These are phyloP conservation scores for Brenthis hecate DNA, from an alignment of 2,888 invertebrate species.

Conservation along the genomic window DNA sequence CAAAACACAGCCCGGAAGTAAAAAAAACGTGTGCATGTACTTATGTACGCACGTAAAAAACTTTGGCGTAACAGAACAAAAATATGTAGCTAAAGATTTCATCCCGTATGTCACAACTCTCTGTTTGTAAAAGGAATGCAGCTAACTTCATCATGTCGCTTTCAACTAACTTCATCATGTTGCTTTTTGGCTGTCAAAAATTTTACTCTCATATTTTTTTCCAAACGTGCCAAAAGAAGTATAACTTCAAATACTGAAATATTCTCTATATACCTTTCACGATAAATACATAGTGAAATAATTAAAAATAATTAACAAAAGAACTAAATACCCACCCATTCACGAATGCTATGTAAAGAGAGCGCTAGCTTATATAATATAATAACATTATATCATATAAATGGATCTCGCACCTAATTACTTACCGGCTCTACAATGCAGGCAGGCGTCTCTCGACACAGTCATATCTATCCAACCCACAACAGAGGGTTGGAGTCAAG, in stretches of 20 bases:
- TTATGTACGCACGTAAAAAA: too few species aligned
- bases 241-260: neutral
- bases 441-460: constrained; percentile 55
- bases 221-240: too few species aligned
- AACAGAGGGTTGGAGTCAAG: constrained; percentile 45
- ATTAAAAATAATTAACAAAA: constrained; percentile 24
- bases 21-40: too few species aligned
- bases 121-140: too few species aligned
- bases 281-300: neutral
- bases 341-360: constrained; percentile 1
- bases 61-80: too few species aligned
- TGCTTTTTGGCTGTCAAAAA: too few species aligned
- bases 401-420: constrained; percentile 73
- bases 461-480: constrained; percentile 39
- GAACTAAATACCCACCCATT: constrained; percentile 27
- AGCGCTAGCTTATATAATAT: constrained; percentile 35
- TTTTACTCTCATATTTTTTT: too few species aligned
- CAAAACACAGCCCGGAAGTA: neutral
- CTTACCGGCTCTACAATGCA: constrained; percentile 68
- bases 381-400: constrained; percentile 47
- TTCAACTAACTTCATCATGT: too few species aligned
- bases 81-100: too few species aligned
- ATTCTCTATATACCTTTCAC: neutral
- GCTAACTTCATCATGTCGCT: too few species aligned
- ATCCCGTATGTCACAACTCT: too few species aligned